These are phyloP conservation scores for Mellilla xanthometata DNA, from an alignment of 2,888 invertebrate species.

Conservation along the genomic window DNA sequence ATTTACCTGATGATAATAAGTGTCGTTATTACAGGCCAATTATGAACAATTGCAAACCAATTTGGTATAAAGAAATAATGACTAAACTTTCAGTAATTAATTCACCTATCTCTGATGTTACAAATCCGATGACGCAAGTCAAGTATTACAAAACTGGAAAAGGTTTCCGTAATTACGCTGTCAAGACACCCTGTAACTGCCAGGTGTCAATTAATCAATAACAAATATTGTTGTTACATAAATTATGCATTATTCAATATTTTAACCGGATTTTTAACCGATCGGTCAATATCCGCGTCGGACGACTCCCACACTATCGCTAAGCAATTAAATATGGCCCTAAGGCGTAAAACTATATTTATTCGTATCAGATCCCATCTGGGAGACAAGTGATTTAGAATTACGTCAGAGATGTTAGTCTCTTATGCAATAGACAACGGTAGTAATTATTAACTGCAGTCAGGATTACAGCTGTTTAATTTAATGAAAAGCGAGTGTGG, in stretches of 20 bases:
- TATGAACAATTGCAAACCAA: too few relatives aligned
- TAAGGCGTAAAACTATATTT: slow-evolving; percentile 22
- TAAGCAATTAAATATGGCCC: slow-evolving; percentile 26
- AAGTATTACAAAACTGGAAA: not conserved
- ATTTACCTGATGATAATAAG: too few relatives aligned
- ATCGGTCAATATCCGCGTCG: slow-evolving; percentile 4
- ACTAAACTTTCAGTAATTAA: too few relatives aligned
- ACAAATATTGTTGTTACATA: slow-evolving; percentile 7
- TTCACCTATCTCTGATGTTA: too few relatives aligned
- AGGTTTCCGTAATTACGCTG: not conserved
- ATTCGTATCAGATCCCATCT: slow-evolving; percentile 29
- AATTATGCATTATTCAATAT: slow-evolving; percentile 7
- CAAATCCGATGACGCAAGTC: not conserved
- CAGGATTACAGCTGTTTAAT: slow-evolving; percentile 2
- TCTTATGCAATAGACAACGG: slow-evolving; percentile 7
- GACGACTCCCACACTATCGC: slow-evolving; percentile 6
- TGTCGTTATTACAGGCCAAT: too few relatives aligned
- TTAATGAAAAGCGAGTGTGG: slow-evolving; percentile 1
- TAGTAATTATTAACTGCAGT: slow-evolving; percentile 6
- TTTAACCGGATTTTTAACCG: not conserved
- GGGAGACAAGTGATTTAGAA: slow-evolving; percentile 25
- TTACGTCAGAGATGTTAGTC: slow-evolving; percentile 19
- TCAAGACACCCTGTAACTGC: not conserved
- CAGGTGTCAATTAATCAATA: slow-evolving; percentile 4
- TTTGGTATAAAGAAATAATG: too few relatives aligned